phyloP scores from a whole-genome alignment of 2,797 vertebrate species.

The Pantherophis alleghaniensis region DNA sequence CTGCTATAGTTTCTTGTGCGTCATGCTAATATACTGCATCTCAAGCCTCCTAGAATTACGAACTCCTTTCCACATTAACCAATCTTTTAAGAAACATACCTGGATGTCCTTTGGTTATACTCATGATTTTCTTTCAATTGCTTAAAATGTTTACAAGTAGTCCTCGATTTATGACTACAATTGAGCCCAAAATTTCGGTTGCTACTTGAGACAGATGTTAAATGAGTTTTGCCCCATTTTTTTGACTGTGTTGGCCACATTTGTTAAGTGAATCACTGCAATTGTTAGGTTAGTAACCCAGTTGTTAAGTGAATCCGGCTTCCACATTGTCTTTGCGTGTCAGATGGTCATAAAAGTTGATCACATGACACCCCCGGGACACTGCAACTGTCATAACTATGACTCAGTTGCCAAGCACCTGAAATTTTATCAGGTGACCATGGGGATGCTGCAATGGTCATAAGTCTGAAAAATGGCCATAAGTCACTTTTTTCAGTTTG shows the following conservation, averaged over 20 bases:
- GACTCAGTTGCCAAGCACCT: not conserved
- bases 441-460: not conserved
- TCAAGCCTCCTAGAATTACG: not conserved
- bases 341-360: not conserved
- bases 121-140: not conserved
- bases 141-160: not conserved
- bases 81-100: not conserved
- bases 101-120: not conserved
- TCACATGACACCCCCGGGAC: not conserved
- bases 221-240: not conserved
- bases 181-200: not conserved
- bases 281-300: not conserved
- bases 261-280: not conserved
- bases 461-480: not conserved
- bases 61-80: not conserved
- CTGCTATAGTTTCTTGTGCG: not conserved
- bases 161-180: not conserved
- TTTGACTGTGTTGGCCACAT: not conserved
- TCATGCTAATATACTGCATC: not conserved
- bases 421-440: not conserved
- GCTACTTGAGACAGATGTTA: not conserved
- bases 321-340: not conserved
- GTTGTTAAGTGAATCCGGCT: not conserved
- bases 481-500: not conserved
- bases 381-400: not conserved